phyloP scores from a whole-genome alignment of 2,113 vertebrate species.

The Corythoichthys haematopterus region DNA sequence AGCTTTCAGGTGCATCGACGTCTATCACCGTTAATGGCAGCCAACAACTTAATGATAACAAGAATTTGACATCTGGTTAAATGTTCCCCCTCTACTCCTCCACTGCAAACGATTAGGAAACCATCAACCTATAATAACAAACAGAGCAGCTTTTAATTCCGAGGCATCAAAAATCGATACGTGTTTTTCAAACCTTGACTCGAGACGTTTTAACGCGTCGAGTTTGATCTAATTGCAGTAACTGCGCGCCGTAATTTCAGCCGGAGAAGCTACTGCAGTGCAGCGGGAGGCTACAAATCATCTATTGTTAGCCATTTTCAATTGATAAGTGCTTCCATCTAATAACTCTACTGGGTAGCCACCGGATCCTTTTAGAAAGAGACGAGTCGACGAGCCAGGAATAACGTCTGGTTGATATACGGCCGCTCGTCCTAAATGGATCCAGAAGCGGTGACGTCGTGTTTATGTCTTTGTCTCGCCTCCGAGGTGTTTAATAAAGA shows the following conservation, averaged over 20 bases:
- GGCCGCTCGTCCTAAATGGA: slow-evolving; percentile 24
- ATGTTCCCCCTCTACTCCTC: background rate
- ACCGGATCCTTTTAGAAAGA: slow-evolving; percentile 13
- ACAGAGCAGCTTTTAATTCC: slow-evolving; percentile 16
- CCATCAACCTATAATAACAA: slow-evolving; percentile 5
- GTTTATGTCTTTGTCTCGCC: slow-evolving; percentile 49
- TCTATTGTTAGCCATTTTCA: slow-evolving; percentile 14
- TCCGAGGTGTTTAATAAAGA: slow-evolving; percentile 45
- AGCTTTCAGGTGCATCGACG: no score
- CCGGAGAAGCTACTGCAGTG: background rate
- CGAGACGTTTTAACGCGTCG: background rate
- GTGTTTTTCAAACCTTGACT: slow-evolving; percentile 9
- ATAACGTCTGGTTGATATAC: slow-evolving; percentile 10
- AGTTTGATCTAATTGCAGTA: slow-evolving; percentile 25
- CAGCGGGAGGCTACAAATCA: slow-evolving; percentile 17
- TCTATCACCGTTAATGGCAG: no score
- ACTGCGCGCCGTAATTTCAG: slow-evolving; percentile 5
- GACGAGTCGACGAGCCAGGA: slow-evolving; percentile 4
- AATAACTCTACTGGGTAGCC: slow-evolving; percentile 17
- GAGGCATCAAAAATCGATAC: slow-evolving; percentile 13
- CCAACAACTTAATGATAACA: no score
- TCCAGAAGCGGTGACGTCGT: slow-evolving; percentile 5
- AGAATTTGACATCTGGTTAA: no score
- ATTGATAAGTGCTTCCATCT: slow-evolving; percentile 5
- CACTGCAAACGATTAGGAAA: slow-evolving; percentile 12